Conservation (phyloP, 53 echinoderm and acorn worm genomes). For the Antedon mediterranea region DNA sequence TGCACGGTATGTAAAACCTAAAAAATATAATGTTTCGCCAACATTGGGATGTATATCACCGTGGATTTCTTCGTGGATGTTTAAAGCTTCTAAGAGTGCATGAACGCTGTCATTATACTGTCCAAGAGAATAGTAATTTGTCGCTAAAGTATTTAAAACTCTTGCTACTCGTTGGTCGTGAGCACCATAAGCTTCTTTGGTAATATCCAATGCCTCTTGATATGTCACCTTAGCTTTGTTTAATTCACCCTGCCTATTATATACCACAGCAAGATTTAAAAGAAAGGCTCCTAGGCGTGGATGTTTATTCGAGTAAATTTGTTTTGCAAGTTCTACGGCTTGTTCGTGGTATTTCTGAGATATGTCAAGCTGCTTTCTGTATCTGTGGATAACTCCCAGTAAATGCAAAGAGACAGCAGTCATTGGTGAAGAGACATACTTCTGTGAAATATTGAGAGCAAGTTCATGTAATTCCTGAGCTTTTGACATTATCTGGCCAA, state of each 20-base stretch:
- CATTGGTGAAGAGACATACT: not conserved
- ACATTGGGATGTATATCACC: not conserved
- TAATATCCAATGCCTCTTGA: not conserved
- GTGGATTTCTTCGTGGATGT: not conserved
- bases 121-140: not conserved
- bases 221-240: not conserved
- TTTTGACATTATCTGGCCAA: not conserved
- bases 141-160: not conserved
- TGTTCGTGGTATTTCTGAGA: not conserved
- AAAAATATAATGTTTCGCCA: not conserved
- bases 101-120: not conserved
- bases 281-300: not conserved
- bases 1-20: not conserved
- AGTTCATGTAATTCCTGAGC: not conserved
- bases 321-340: not conserved
- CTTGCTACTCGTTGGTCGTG: not conserved
- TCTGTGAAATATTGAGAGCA: not conserved
- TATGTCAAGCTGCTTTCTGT: not conserved
- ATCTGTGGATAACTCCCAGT: not conserved
- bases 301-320: not conserved
- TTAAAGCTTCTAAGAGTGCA: not conserved
- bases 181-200: not conserved
- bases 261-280: not conserved
- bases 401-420: not conserved
- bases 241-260: not conserved